Percentiles rank a stretch among this genome's conserved stretches.
Conservation (phyloP, 1,140 invertebrate species). For the Dryas iulia region DNA sequence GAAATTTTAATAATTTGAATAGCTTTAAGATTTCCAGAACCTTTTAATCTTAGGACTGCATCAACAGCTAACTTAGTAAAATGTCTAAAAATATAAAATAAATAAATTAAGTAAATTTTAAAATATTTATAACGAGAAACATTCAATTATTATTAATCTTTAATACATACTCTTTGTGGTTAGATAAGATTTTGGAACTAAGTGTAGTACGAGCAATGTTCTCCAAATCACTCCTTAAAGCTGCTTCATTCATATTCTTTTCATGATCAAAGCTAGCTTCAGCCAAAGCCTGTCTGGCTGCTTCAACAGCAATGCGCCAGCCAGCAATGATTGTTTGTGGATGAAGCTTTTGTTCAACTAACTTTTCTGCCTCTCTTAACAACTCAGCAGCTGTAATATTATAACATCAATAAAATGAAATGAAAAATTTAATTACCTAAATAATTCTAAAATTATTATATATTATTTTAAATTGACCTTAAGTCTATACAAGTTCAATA, state of each 20-base stretch:
- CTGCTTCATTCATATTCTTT: slow-evolving; percentile 87
- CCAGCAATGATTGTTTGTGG: slow-evolving; percentile 98
- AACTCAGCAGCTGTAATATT: slow-evolving; percentile 91
- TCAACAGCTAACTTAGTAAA: slow-evolving; percentile 97
- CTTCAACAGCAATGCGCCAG: slow-evolving; percentile 93
- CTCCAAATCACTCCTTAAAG: slow-evolving; percentile 93
- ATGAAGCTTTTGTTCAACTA: slow-evolving; percentile 97
- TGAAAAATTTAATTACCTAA: no score
- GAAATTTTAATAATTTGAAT: slow-evolving; percentile 99
- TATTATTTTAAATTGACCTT: no score
- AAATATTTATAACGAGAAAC: no score
- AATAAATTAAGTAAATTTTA: slow-evolving; percentile 16
- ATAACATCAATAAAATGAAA: no score
- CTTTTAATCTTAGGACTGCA: slow-evolving; percentile 96
- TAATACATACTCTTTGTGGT: slow-evolving; percentile 91
- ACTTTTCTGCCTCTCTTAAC: slow-evolving; percentile 95
- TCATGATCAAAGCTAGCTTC: slow-evolving; percentile 91
- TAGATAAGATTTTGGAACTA: slow-evolving; percentile 98
- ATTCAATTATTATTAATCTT: slow-evolving; percentile 19
- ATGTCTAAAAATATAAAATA: slow-evolving; percentile 77
- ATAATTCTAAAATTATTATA: no score
- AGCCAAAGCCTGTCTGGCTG: slow-evolving; percentile 91
- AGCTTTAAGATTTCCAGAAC: slow-evolving; percentile 95
- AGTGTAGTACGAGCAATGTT: slow-evolving; percentile 99
- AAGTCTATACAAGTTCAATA: no score